phyloP scores from a whole-genome alignment of 2,113 vertebrate genomes.

The Pseudorectes ferrugineus region DNA sequence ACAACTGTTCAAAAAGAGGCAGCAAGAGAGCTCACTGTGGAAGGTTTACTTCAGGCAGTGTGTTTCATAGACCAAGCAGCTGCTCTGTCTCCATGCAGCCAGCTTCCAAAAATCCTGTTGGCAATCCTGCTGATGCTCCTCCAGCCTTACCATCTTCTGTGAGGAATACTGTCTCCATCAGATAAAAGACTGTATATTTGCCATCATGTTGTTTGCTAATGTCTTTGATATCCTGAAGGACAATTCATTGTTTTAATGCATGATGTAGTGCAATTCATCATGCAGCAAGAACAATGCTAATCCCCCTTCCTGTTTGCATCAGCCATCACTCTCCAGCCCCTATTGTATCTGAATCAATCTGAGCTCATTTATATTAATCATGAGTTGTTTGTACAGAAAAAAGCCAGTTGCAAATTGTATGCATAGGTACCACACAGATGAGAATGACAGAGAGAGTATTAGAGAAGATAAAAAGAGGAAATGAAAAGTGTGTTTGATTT shows the following conservation, averaged over 20 bases:
- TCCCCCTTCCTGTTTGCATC: constrained; percentile 72
- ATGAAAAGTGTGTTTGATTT: not conserved
- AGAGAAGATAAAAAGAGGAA: not conserved
- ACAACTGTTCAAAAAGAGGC: not conserved
- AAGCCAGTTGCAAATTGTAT: not conserved
- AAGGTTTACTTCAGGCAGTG: not conserved
- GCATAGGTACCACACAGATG: not conserved
- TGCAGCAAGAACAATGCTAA: constrained; percentile 78
- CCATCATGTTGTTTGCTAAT: constrained; percentile 62
- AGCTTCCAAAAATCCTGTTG: not conserved
- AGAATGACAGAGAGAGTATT: not conserved
- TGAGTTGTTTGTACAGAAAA: constrained; percentile 70
- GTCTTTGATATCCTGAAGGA: constrained; percentile 77
- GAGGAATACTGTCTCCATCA: not conserved
- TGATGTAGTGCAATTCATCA: constrained; percentile 80
- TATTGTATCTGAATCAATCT: constrained; percentile 80
- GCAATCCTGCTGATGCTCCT: not conserved
- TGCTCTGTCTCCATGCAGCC: not conserved
- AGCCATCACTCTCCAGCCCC: constrained; percentile 77
- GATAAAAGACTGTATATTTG: constrained; percentile 44
- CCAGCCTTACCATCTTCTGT: not conserved
- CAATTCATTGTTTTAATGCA: constrained; percentile 72
- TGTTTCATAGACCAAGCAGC: not conserved
- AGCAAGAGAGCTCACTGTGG: not conserved
- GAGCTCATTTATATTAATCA: constrained; percentile 83